phyloP scores from a whole-genome alignment of 1,140 invertebrate genomes.

The Hydropsyche tenuis region DNA sequence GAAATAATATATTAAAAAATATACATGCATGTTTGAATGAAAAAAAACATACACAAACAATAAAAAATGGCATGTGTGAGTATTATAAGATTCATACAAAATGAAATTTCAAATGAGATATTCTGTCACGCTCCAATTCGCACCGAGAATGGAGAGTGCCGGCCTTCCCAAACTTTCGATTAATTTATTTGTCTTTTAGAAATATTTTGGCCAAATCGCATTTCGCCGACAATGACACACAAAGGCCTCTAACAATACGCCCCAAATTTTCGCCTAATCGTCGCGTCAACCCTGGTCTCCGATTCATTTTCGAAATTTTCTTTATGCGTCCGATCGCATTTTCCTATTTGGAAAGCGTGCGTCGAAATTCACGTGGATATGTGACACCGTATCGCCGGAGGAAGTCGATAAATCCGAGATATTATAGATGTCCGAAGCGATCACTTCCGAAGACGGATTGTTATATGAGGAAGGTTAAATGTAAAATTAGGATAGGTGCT shows the following conservation, averaged over 20 bases:
- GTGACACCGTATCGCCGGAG: too few relatives aligned
- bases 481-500: constrained; percentile 10
- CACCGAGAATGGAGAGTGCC: constrained; percentile 37
- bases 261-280: not conserved
- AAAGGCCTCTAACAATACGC: not conserved
- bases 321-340: too few relatives aligned
- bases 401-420: too few relatives aligned
- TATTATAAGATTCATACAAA: constrained; percentile 37
- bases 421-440: not conserved
- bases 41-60: not conserved
- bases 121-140: constrained; percentile 40
- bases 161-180: constrained; percentile 40
- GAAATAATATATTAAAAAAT: too few relatives aligned
- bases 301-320: too few relatives aligned
- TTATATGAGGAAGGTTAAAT: not conserved
- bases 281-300: not conserved
- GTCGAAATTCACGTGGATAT: too few relatives aligned
- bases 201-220: constrained; percentile 21
- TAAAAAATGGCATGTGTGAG: constrained; percentile 22
- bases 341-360: too few relatives aligned
- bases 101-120: constrained; percentile 42
- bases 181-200: constrained; percentile 35
- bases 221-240: constrained; percentile 20
- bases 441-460: not conserved
- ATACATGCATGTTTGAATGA: too few relatives aligned